Evolutionary conservation across 2,888 invertebrate species (phyloP), one percentile per base, ranked within the genome.

Genomic region (Clivina fossor): DNA sequence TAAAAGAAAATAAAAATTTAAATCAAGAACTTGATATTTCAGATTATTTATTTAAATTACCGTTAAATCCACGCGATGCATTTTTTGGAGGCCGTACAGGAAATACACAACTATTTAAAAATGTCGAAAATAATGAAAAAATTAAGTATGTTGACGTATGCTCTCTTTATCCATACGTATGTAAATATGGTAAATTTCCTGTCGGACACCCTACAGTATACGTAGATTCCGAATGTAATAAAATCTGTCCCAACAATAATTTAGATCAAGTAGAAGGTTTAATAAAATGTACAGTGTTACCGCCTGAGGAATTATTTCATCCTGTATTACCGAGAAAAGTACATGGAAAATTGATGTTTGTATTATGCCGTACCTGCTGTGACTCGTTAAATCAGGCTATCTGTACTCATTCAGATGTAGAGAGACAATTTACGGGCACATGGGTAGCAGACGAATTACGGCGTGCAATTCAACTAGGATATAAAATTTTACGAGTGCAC

Each of bases 391-490:
- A 58, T 24, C 60, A 62, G 22, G 15, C 47, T 2, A 54, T 57
- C 1, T 71, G 70, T 47, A 19, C 26, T 2, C 67, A 69, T 48
- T 56, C 51, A 4, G 59, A 65, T 7, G 58, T 58, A 69, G 70
- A 46, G 30, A 19, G 30, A 32, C n/a, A 8, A 15, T 26, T 46
- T 13, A 46, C 24, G 1, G 58, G 58, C 1, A 68, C 67, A 0
- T 71, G 66, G 69, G 64, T 68, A 16, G 60, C 63, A 2, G 62
- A 62, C 9, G 69, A 69, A 58, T 13, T 71, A 0, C 26, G 59
- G 24, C 62, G 60, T 51, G 69, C 68, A 4, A 20, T 65, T 0
- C 19, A 60, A 44, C 40, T 56, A 20, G 68, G 67, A 0, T 70
- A 70, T 28, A 41, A 50, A 26, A 58, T 67, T 15, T 3, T 62